A percentile compares a stretch with the other conserved stretches of the same genome.
Evolutionary conservation across 2,113 vertebrate species (phyloP).

Genomic region (Cepphus grylle): DNA sequence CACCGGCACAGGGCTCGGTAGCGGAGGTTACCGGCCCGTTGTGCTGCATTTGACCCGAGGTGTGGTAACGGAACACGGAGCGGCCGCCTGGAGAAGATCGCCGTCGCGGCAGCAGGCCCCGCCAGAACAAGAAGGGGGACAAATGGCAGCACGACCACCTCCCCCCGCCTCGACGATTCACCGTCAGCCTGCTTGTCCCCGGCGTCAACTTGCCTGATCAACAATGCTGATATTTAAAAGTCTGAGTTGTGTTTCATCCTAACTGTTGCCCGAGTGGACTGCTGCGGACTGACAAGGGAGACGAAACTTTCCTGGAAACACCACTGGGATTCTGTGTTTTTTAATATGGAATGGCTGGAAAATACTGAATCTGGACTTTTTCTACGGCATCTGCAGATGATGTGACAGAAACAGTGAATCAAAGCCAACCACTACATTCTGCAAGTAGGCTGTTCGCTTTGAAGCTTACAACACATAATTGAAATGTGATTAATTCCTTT

Average conservation of each 20-base stretch:
- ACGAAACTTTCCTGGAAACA: not conserved
- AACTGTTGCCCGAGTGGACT: rapidly evolving
- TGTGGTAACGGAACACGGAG: rapidly evolving
- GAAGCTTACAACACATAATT: slow-evolving; percentile 40
- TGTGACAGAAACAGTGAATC: not conserved
- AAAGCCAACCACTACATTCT: not conserved
- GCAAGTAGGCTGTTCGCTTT: not conserved
- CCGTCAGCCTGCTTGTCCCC: rapidly evolving
- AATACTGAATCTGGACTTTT: too few relatives aligned
- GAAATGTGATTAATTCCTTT: slow-evolving; percentile 54
- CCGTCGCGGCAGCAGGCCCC: not conserved
- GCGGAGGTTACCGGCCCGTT: not conserved
- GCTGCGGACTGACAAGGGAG: not conserved
- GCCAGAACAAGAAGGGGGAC: not conserved
- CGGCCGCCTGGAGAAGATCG: rapidly evolving
- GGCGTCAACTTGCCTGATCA: too few relatives aligned
- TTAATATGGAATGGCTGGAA: not conserved
- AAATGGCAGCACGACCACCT: not conserved
- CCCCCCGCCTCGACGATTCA: rapidly evolving
- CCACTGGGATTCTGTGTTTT: rapidly evolving
- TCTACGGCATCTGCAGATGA: not conserved
- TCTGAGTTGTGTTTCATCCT: not conserved
- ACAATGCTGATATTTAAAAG: not conserved
- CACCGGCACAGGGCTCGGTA: not conserved
- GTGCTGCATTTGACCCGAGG: not conserved